These are phyloP conservation scores for Drosophila bocki DNA, from an alignment of 1,140 invertebrate species.

Conservation along the genomic window DNA sequence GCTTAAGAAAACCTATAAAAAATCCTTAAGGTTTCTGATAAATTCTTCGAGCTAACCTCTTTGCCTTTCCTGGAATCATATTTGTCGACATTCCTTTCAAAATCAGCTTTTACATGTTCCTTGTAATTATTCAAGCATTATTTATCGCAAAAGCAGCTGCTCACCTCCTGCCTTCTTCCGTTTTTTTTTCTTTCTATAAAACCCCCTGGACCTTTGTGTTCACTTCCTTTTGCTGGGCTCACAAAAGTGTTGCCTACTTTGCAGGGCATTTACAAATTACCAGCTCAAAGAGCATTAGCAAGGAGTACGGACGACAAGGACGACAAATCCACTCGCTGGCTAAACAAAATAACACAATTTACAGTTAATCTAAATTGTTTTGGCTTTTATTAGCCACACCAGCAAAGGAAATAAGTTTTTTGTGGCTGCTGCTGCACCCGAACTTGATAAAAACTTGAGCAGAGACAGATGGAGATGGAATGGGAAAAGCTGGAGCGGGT, in stretches of 20 bases:
- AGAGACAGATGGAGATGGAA: constrained; percentile 31
- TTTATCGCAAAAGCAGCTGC: constrained; percentile 66
- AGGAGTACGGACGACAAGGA: constrained; percentile 25
- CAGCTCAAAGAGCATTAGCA: constrained; percentile 46
- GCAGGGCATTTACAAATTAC: constrained; percentile 67
- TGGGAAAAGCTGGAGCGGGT: background rate
- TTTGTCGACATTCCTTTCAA: constrained; percentile 51
- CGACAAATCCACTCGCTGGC: constrained; percentile 61
- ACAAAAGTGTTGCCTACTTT: constrained; percentile 80
- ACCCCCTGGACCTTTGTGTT: constrained; percentile 30
- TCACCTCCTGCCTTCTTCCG: background rate
- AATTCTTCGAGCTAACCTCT: background rate
- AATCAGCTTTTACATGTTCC: constrained; percentile 64
- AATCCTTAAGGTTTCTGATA: background rate
- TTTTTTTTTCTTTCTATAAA: background rate
- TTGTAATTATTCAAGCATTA: constrained; percentile 79
- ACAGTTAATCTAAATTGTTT: constrained; percentile 83
- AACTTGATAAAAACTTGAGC: constrained; percentile 80
- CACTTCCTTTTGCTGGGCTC: constrained; percentile 58
- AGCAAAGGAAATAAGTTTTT: constrained; percentile 69
- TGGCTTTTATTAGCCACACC: constrained; percentile 73
- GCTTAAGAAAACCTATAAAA: background rate
- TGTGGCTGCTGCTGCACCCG: constrained; percentile 74
- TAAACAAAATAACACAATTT: constrained; percentile 82
- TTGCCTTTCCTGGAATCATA: constrained; percentile 4